A percentile compares a stretch with the other conserved stretches of the same genome.
phyloP scores from a whole-genome alignment of 2,797 vertebrate genomes.

The Etheostoma perlongum region DNA sequence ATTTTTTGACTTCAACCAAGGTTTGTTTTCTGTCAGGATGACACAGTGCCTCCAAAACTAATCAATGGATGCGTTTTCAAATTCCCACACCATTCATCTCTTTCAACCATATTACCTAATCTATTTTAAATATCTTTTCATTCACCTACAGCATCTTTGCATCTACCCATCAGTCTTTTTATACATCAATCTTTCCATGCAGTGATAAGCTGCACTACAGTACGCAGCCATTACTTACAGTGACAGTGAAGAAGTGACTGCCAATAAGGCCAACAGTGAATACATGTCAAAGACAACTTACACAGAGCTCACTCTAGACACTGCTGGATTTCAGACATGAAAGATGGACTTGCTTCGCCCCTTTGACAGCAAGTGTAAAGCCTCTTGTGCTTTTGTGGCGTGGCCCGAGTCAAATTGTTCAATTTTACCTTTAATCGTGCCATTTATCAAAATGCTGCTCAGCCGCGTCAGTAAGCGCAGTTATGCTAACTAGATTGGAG shows the following conservation, averaged over 20 bases:
- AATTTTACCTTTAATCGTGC: constrained; percentile 94
- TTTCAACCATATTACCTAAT: constrained; percentile 33
- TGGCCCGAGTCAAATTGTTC: constrained; percentile 92
- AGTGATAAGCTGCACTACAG: constrained; percentile 31
- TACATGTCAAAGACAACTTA: constrained; percentile 72
- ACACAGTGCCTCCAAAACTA: neutral
- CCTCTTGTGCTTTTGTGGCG: constrained; percentile 79
- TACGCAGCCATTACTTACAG: constrained; percentile 49
- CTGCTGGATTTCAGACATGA: constrained; percentile 79
- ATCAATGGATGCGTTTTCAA: constrained; percentile 25
- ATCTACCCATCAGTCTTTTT: constrained; percentile 26
- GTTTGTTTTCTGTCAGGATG: constrained; percentile 16
- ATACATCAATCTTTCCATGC: constrained; percentile 25
- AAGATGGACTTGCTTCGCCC: constrained; percentile 82
- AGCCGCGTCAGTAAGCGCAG: constrained; percentile 87
- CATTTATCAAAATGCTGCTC: constrained; percentile 93
- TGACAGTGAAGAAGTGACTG: constrained; percentile 73
- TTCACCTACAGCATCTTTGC: constrained; percentile 31
- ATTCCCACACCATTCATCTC: neutral
- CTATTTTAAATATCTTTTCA: constrained; percentile 19
- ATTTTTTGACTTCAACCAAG: neutral
- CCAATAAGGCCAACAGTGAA: constrained; percentile 71
- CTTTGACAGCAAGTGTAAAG: constrained; percentile 56
- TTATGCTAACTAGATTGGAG: constrained; percentile 83
- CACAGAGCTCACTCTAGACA: constrained; percentile 31